Evolutionary conservation across 2,888 invertebrate species (phyloP).

Genomic region (Papilio elwesi): DNA sequence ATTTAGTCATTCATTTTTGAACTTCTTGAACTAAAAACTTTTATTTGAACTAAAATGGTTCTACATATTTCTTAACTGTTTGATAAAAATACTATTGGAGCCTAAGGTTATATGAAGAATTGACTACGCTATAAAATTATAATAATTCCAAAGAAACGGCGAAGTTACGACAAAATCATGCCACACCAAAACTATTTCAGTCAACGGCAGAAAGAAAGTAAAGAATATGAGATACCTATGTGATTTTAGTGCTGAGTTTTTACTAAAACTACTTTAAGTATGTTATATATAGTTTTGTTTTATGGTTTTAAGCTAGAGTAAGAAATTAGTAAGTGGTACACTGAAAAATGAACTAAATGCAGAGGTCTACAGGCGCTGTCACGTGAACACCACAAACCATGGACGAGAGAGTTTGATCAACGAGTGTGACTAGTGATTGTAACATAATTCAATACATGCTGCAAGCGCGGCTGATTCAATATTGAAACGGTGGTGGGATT

Average conservation of each 20-base stretch:
- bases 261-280: no score
- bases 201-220: background rate
- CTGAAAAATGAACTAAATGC: constrained; percentile 26
- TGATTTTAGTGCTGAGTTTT: background rate
- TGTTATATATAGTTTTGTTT: background rate
- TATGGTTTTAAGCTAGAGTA: background rate
- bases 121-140: constrained; percentile 42
- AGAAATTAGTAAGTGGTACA: constrained; percentile 33
- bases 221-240: background rate
- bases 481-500: constrained; percentile 22
- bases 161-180: constrained; percentile 39
- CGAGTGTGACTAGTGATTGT: constrained; percentile 8
- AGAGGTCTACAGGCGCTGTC: constrained; percentile 37
- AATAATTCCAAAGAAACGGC: constrained; percentile 41
- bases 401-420: constrained; percentile 41
- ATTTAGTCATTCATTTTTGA: constrained; percentile 55
- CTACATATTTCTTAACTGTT: background rate
- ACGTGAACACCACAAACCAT: constrained; percentile 42
- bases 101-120: constrained; percentile 48
- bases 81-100: constrained; percentile 76
- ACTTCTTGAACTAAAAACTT: background rate
- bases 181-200: constrained; percentile 21
- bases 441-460: constrained; percentile 45
- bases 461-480: constrained; percentile 44
- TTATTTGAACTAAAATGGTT: background rate